Evolutionary conservation across 2,113 vertebrate genomes (phyloP).

Genomic region (Azemiops feae): DNA sequence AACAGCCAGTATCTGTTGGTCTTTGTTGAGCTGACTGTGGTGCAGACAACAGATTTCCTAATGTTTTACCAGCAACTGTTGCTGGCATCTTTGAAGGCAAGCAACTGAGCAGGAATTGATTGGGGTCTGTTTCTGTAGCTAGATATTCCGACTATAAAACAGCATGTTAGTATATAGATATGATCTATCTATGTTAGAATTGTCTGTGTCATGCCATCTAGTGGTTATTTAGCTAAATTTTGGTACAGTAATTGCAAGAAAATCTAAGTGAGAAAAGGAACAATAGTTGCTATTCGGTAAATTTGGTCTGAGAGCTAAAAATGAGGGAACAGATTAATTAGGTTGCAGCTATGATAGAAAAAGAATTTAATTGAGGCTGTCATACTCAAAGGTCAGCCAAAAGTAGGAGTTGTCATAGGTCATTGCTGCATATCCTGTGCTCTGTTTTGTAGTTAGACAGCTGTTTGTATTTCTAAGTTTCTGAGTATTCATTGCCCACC

Average conservation of each 20-base stretch:
- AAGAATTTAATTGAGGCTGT: background rate
- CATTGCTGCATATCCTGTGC: background rate
- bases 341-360: background rate
- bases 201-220: background rate
- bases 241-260: background rate
- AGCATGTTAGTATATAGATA: background rate
- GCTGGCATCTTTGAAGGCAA: background rate
- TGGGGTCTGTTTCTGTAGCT: no score
- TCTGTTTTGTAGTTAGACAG: background rate
- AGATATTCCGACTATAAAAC: background rate
- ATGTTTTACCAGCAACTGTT: background rate
- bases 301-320: background rate
- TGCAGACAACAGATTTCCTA: background rate
- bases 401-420: background rate
- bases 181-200: background rate
- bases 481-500: background rate
- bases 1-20: background rate
- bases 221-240: background rate
- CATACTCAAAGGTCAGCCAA: background rate
- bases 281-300: background rate
- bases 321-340: background rate
- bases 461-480: background rate
- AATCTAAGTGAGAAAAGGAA: background rate
- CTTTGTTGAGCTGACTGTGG: background rate
- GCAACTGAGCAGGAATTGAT: background rate